Evolutionary conservation across 2,113 vertebrate genomes (phyloP).

Genomic region (Piaya cayana): DNA sequence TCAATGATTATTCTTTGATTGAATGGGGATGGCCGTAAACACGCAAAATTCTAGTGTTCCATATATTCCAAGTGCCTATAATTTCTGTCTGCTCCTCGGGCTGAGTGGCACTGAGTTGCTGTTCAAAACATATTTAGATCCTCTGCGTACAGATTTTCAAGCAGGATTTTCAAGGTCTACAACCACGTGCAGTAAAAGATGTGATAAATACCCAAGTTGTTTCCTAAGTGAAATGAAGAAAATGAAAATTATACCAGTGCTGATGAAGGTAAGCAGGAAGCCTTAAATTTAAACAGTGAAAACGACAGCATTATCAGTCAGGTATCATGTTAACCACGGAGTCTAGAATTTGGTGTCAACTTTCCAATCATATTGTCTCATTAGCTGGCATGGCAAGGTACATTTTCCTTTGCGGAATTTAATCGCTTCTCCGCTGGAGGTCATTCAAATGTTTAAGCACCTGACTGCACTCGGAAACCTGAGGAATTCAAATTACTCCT

Average conservation of each 20-base stretch:
- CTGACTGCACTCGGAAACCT: not conserved
- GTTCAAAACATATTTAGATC: slow-evolving; percentile 21
- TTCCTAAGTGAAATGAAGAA: slow-evolving; percentile 17
- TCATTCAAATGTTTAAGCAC: not conserved
- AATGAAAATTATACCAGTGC: not conserved
- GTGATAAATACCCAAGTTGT: slow-evolving; percentile 32
- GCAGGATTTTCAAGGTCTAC: slow-evolving; percentile 46
- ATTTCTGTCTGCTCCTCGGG: slow-evolving; percentile 15
- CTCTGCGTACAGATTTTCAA: not conserved
- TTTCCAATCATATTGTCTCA: slow-evolving; percentile 10
- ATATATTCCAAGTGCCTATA: not conserved
- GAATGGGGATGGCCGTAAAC: not conserved
- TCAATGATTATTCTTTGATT: not conserved
- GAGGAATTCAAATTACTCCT: not conserved
- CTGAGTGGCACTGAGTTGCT: not conserved
- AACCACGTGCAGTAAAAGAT: not conserved
- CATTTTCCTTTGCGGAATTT: not conserved
- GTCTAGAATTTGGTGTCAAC: slow-evolving; percentile 25
- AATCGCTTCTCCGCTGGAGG: not conserved
- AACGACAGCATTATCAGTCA: slow-evolving; percentile 55
- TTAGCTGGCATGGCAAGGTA: not conserved
- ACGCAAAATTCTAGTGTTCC: not conserved
- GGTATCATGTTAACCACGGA: slow-evolving; percentile 35
- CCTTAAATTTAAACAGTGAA: slow-evolving; percentile 16
- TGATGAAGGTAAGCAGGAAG: slow-evolving; percentile 37